Conservation (phyloP, 2,888 invertebrate species). For the Galeruca laticollis region DNA sequence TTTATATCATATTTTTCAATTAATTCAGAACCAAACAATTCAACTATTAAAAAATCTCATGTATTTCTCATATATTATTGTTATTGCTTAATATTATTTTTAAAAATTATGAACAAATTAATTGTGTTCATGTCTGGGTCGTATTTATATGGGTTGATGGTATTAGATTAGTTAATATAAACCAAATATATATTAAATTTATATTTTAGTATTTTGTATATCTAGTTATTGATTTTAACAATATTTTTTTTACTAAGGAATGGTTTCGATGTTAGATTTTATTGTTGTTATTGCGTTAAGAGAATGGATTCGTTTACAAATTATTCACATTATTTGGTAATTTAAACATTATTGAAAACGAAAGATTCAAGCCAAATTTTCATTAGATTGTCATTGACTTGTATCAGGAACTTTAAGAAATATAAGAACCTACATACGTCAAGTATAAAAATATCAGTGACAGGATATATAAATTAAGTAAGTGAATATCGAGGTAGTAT, state of each 20-base stretch:
- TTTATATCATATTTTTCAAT: no score
- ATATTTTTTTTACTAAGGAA: neutral
- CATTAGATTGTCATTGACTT: no score
- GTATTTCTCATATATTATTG: neutral
- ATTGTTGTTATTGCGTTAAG: neutral
- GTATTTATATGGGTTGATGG: conserved; percentile 32
- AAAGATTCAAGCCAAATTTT: no score
- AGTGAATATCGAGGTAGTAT: no score
- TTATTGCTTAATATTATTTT: conserved; percentile 22
- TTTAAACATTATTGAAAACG: no score
- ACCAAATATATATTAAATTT: conserved; percentile 35
- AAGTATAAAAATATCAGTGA: no score
- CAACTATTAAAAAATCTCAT: neutral
- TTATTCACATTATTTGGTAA: neutral
- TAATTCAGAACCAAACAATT: no score
- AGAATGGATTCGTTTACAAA: neutral
- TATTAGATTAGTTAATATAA: conserved; percentile 34
- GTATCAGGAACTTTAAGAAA: no score
- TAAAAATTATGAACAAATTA: conserved; percentile 30
- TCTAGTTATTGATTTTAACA: neutral
- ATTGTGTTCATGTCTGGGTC: conserved; percentile 23
- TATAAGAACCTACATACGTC: no score
- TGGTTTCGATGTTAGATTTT: neutral
- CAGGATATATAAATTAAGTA: no score
- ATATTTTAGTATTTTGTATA: conserved; percentile 23